These are phyloP conservation scores for Bombus affinis DNA, from an alignment of 1,140 invertebrate species.

Conservation along the genomic window DNA sequence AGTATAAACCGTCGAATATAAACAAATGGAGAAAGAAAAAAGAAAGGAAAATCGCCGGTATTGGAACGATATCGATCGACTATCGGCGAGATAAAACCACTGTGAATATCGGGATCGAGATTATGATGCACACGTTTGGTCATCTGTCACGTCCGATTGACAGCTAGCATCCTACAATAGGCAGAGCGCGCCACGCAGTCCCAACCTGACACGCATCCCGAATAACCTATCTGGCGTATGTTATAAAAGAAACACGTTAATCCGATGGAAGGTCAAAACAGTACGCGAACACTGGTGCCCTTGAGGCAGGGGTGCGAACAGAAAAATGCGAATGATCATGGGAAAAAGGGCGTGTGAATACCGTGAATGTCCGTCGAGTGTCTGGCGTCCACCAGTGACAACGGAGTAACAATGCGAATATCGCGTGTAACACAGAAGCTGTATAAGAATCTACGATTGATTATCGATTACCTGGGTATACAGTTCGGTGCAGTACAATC, in stretches of 20 bases:
- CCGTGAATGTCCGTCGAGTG: constrained; percentile 46
- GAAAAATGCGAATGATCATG: constrained; percentile 38
- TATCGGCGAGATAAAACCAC: background rate
- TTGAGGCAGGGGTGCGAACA: constrained; percentile 14
- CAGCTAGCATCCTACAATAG: constrained; percentile 48
- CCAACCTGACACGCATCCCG: constrained; percentile 5
- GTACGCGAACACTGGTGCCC: background rate
- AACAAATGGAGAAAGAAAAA: background rate
- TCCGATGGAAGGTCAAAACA: background rate
- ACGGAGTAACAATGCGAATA: constrained; percentile 17
- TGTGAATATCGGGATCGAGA: background rate
- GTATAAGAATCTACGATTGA: background rate
- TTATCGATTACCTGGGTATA: constrained; percentile 92
- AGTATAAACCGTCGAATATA: background rate
- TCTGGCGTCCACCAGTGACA: constrained; percentile 48
- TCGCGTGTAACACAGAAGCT: background rate
- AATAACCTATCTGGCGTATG: constrained; percentile 29
- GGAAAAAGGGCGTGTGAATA: constrained; percentile 59
- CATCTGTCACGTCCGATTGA: constrained; percentile 64
- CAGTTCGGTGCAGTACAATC: constrained; percentile 98
- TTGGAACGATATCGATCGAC: background rate
- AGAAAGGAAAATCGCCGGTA: background rate
- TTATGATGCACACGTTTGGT: constrained; percentile 12
- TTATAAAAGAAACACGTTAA: constrained; percentile 40
- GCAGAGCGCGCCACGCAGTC: constrained; percentile 49